Conservation (phyloP, 2,113 vertebrate genomes). For the Ceyx cyanopectus region DNA sequence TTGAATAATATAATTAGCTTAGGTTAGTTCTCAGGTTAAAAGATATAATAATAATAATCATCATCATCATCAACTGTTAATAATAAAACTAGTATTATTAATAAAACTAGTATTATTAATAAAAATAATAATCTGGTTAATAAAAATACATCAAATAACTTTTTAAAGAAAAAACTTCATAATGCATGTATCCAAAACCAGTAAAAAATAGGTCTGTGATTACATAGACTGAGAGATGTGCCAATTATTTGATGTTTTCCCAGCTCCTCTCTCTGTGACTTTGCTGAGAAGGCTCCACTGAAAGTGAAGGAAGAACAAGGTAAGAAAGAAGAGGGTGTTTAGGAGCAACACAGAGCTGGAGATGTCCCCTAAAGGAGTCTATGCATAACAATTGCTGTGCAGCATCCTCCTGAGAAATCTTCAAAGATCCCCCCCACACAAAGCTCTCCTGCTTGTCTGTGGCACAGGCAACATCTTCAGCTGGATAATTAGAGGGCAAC, state of each 20-base stretch:
- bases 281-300: neutral
- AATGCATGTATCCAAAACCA: neutral
- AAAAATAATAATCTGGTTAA: neutral
- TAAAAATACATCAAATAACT: neutral
- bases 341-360: neutral
- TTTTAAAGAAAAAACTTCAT: neutral
- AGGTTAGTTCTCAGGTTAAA: neutral
- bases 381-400: fast-evolving
- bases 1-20: neutral
- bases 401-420: neutral
- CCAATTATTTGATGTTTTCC: neutral
- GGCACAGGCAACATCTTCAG: neutral
- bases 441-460: neutral
- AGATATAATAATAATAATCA: no score
- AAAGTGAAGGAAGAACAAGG: neutral
- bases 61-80: no score
- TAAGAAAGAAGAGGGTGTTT: neutral
- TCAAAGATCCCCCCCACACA: neutral
- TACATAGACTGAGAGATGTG: neutral
- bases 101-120: no score
- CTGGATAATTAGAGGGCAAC: slow-evolving; percentile 56
- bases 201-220: neutral
- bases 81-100: no score
- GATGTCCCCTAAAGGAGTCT: neutral
- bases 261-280: neutral